Evolutionary conservation across 1,140 invertebrate species (phyloP), one percentile per base, ranked within the genome.

Genomic region (Leptestheria dahalacensis): DNA sequence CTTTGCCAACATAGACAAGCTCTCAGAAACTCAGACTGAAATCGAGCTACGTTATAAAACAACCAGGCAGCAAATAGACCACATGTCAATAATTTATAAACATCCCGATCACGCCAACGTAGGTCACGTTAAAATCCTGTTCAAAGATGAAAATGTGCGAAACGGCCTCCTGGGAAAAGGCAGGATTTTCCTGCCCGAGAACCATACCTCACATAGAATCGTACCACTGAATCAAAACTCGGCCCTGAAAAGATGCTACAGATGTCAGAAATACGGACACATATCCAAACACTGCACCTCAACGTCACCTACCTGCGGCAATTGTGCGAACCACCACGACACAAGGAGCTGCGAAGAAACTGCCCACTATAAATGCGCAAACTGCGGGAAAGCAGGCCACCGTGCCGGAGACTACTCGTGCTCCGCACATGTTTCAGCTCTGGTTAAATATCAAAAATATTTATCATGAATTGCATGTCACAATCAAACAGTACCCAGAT

Each of bases 221-320:
- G 51, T 53, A 15, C n/a, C n/a, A 53, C 21, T 25, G 21, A 25
- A 53, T 53, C 21, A n/a, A 53, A 53, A 53, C 26, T 24, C 20
- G 26, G 51, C 21, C 21, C 20, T 53, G 20, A 53, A 25, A 25
- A 53, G 51, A 53, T 53, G 51, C 26, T 53, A 21, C 26, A 53
- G 26, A 25, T 53, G 51, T 25, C 21, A 53, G 15, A 53, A 53
- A 15, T 53, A 53, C 24, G 51, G 51, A 15, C 51, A 53, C 26
- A 53, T 25, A 18, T 21, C 51, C n/a, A 53, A 21, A 24, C 24
- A 21, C 51, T 53, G 51, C 51, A 53, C 15, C n/a, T 15, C 51
- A 53, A 25, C 51, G n/a, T n/a, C n/a, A 53, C 15, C n/a, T 53
- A 53, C n/a, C 15, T 53, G 51, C 24, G 51, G 51, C 21, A 53